Evolutionary conservation across 2,888 invertebrate genomes (phyloP), one percentile per base, ranked within the genome.

Genomic region (Rhingia campestris): DNA sequence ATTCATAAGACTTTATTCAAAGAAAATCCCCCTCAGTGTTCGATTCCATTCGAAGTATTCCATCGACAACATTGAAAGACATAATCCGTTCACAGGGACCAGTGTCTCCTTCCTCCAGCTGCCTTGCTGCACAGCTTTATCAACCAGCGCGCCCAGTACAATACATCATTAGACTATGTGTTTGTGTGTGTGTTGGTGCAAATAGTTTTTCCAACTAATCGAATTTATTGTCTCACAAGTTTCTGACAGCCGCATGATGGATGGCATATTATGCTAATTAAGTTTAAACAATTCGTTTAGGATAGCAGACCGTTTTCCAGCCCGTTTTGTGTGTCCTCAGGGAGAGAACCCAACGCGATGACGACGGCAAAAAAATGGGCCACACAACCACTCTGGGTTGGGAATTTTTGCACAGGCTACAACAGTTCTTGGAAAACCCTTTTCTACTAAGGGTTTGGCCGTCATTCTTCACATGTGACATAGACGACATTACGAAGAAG

Each of bases 231-330:
- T 81, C 81, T 85, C 85, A 81, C 85, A 81, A 81, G 85, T 85
- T 81, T 76, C 61, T 81, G 85, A 85, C 85, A 85, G 81, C 85
- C 72, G 35, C 70, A 85, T 85, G 85, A 85, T 85, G 75, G 85
- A 85, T 85, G 75, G 76, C 81, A 76, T 81, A 81, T 85, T 81
- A 85, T 85, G 85, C 81, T 85, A 85, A 85, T 85, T 85, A 85
- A 75, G 81, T 85, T 81, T 81, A 85, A 85, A 85, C 75, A 85
- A 80, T 80, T 84, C 80, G 64, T 58, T 80, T 80, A 69, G 67
- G 64, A 74, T 35, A 22, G 45, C 61, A 82, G 64, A 79, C 67
- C 56, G 49, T 56, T 43, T 76, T 54, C 30, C 10, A 14, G 35
- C 45, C 6, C 6, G 33, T 43, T 33, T 30, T 37, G 22, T 59